Evolutionary conservation across 2,113 vertebrate genomes (phyloP), one percentile per base, ranked within the genome.

Genomic region (Verasper variegatus): DNA sequence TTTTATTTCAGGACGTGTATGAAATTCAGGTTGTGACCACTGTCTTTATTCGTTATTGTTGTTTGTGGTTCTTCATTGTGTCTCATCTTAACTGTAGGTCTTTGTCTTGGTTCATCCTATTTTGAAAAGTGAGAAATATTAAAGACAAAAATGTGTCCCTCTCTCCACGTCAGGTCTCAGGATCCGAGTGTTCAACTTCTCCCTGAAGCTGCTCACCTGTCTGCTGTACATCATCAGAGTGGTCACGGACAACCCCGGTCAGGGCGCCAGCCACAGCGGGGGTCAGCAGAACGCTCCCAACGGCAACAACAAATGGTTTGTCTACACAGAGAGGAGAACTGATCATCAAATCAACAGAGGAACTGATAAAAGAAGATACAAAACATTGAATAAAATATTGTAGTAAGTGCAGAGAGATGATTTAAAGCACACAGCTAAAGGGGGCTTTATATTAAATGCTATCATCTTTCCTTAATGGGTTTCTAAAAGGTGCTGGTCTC

Each of bases 161-260:
- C 31, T 31, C 52, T 37, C 31, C 11, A 14, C 80, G 54, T 0
- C 84, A 99, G 98, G 98, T 84, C 94, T 99, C 66, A 92, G 97
- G 92, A 98, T 99, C 68, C 96, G 98, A 20, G 94, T 99, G 63
- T 97, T 99, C 91, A 98, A 97, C 94, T 97, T 99, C 91, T 98
- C 95, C 0, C 93, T 99, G 93, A 99, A 99, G 95, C 95, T 99
- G 71, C 95, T 99, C 68, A 98, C 97, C 42, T 99, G 98, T 64
- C 94, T 98, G 61, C 94, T 99, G 4, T 99, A 99, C 87, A 97
- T 97, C 0, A 95, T 99, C 7, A 94, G 98, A 0, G 98, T 99
- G 37, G 94, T 96, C 79, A 95, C 98, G 0, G 98, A 99, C 45
- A 95, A 96, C 84, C 96, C 96, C 0, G 91, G 83, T 56, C 94